Base-by-base conservation (phyloP, 92 coral and sea anemone genomes). In the Porites divaricata region DNA sequence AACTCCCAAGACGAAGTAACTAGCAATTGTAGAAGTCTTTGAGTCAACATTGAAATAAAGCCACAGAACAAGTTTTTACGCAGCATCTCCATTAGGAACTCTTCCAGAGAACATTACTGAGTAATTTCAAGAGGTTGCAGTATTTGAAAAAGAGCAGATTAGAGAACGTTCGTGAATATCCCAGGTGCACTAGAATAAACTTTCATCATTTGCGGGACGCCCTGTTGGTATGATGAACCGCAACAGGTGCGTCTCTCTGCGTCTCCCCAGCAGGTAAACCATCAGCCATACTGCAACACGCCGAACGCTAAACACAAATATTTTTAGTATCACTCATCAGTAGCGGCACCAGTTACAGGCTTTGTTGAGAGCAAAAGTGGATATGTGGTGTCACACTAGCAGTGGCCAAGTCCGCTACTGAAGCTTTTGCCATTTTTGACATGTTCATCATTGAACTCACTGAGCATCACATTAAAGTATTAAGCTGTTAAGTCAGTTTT, bases 171-270 rank as follows among this genome's bases (percentile, higher is more conserved):
- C 23, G 48, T 2, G 64, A 78, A 49, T 14, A 48, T 65, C 49
- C 66, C 48, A 13, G 62, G 10, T 45, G 41, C 14, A 54, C 12
- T 41, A 67, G 26, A 23, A 20, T 67, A 17, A 12, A 6, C 71
- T 2, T 67, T 67, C 15, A 67, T 25, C 71, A 11, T 67, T 69
- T 69, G 21, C 73, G 51, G 41, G 73, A 69, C 51, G 65, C 64
- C 76, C 85, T 54, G 67, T 80, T 24, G 76, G 65, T 35, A 53
- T 41, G 20, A 25, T 7, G 57, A 25, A 70, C 85, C 67, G 68
- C 66, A 56, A 28, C 85, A 68, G 85, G 76, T 80, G 85, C 53
- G 76, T 8, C 4, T 14, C 85, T 19, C 68, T 20, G 76, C 56
- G 54, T 53, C 20, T 12, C 48, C 67, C 8, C 85, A 80, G 85